phyloP scores from a whole-genome alignment of 1,140 invertebrate species.

The Monochamus saltuarius region DNA sequence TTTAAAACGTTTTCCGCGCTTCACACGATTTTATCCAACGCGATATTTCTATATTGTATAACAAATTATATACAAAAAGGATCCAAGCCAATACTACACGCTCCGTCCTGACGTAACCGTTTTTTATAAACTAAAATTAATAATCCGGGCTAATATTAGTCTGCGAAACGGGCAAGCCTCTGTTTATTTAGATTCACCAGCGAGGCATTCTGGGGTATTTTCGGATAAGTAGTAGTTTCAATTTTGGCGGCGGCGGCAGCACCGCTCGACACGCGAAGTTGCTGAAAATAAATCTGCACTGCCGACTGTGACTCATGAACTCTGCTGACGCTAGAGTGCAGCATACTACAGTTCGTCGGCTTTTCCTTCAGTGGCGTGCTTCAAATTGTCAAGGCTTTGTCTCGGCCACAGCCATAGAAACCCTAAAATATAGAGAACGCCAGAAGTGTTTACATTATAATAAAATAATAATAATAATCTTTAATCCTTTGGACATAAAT shows the following conservation, averaged over 20 bases:
- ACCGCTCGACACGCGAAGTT: background rate
- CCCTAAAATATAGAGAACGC: too few species aligned
- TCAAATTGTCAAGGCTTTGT: too few species aligned
- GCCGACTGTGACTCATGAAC: background rate
- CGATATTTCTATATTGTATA: too few species aligned
- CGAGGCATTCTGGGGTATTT: conserved; percentile 1
- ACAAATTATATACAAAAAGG: too few species aligned
- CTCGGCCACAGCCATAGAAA: too few species aligned
- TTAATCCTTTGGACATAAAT: too few species aligned
- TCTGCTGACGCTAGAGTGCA: conserved; percentile 12
- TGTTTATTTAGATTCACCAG: conserved; percentile 19
- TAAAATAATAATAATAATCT: too few species aligned
- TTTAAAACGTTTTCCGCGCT: too few species aligned
- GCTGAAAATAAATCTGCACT: conserved; percentile 3
- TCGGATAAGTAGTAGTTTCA: background rate
- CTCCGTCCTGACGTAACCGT: conserved; percentile 15
- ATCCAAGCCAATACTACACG: conserved; percentile 10
- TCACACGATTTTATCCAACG: too few species aligned
- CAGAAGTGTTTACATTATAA: too few species aligned
- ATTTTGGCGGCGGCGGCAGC: conserved; percentile 19
- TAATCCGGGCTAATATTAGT: conserved; percentile 10
- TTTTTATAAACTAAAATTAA: conserved; percentile 19
- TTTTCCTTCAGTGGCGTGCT: too few species aligned
- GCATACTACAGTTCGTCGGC: background rate
- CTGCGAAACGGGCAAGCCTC: conserved; percentile 9